Evolutionary conservation across 2,797 vertebrate species (phyloP).

Genomic region (Trichosurus vulpecula): DNA sequence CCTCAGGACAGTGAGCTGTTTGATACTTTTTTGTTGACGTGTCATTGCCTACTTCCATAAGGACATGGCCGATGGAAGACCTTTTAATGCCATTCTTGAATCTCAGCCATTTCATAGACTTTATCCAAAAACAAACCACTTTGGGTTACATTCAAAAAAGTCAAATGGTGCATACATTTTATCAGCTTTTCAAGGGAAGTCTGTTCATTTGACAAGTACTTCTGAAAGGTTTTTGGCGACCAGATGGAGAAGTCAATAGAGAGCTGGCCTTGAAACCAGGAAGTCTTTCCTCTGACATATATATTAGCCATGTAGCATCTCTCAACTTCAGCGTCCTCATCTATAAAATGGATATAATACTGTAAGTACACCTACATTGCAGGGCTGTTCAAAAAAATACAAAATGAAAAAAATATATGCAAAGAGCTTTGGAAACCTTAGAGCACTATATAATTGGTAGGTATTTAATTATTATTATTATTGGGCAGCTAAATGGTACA

Average conservation of each 20-base stretch:
- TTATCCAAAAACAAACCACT: background rate
- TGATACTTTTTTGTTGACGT: background rate
- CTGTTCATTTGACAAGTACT: background rate
- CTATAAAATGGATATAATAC: background rate
- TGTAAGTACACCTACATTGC: background rate
- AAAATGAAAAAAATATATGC: background rate
- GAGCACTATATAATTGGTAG: background rate
- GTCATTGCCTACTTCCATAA: background rate
- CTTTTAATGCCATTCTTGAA: background rate
- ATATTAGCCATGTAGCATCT: background rate
- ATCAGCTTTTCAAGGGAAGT: background rate
- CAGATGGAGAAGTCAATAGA: background rate
- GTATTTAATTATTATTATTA: background rate
- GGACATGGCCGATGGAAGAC: background rate
- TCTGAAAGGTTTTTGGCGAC: background rate
- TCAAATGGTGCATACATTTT: background rate
- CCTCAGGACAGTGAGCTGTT: background rate
- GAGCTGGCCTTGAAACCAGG: background rate
- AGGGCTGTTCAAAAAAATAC: background rate
- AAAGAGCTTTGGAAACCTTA: background rate
- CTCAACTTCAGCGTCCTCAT: background rate
- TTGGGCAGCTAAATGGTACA: background rate
- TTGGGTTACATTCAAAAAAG: background rate
- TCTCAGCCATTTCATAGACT: background rate
- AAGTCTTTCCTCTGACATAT: background rate